These are phyloP conservation scores for Xenus cinereus DNA, from an alignment of 2,113 vertebrate genomes.

Conservation along the genomic window DNA sequence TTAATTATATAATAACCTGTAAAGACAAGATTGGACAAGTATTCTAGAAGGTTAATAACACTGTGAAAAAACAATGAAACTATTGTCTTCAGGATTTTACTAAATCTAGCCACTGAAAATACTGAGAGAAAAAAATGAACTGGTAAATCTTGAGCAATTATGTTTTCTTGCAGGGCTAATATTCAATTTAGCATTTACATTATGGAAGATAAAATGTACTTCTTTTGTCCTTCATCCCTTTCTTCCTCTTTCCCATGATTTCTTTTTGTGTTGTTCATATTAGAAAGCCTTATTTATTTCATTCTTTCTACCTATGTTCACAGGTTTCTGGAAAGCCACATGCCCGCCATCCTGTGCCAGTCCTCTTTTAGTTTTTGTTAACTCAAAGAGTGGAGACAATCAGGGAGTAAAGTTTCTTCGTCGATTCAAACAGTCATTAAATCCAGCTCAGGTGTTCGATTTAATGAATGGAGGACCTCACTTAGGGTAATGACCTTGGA, in stretches of 20 bases:
- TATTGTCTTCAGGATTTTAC: constrained; percentile 70
- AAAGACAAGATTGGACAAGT: background rate
- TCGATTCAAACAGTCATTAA: constrained; percentile 97
- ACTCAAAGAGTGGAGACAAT: constrained; percentile 99
- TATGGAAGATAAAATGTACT: constrained; percentile 20
- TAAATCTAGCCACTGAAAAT: background rate
- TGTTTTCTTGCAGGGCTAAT: background rate
- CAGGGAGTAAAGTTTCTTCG: constrained; percentile 98
- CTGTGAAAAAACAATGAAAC: background rate
- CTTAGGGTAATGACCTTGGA: constrained; percentile 84
- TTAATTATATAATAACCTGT: background rate
- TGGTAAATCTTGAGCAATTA: background rate
- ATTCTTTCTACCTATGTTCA: constrained; percentile 45
- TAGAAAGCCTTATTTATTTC: constrained; percentile 26
- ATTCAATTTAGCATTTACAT: background rate
- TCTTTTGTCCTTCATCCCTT: constrained; percentile 47
- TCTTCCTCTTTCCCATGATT: constrained; percentile 39
- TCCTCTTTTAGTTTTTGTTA: constrained; percentile 97
- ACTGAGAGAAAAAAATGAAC: background rate
- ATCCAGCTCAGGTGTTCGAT: constrained; percentile 98
- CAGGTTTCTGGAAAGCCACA: constrained; percentile 99
- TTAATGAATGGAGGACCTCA: constrained; percentile 97
- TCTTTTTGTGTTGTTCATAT: constrained; percentile 50
- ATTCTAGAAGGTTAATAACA: background rate
- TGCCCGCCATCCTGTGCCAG: constrained; percentile 96